Conservation (phyloP, 2,113 vertebrate genomes). For the Illadopsis cleaveri region DNA sequence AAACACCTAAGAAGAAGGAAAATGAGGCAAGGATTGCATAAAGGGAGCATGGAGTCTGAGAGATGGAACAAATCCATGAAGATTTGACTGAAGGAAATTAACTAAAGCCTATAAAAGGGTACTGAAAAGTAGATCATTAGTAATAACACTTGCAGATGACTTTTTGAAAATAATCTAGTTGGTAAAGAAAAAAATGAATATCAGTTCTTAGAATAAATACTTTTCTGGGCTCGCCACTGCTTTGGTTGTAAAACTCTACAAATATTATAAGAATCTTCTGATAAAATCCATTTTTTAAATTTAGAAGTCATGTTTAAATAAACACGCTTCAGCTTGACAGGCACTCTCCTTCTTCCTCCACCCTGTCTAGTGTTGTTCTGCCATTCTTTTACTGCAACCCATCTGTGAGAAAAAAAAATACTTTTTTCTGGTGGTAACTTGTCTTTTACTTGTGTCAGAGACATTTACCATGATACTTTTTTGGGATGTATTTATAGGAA, state of each 20-base stretch:
- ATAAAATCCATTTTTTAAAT: not conserved
- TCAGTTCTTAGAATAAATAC: not conserved
- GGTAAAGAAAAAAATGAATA: not conserved
- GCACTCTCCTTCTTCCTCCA: not conserved
- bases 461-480: not conserved
- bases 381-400: not conserved
- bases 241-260: not conserved
- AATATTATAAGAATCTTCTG: not conserved
- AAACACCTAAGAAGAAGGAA: not conserved
- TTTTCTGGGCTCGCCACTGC: not conserved
- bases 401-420: not conserved
- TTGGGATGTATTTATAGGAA: not conserved
- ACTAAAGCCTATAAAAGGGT: not conserved
- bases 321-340: not conserved
- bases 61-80: not conserved
- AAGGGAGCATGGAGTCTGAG: not conserved
- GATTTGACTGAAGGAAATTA: not conserved
- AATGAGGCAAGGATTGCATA: not conserved
- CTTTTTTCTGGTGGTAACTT: not conserved
- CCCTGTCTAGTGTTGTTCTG: not conserved
- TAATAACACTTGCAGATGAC: not conserved
- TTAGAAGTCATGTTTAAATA: not conserved
- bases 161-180: not conserved
- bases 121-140: not conserved
- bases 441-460: not conserved